These are phyloP conservation scores for Cybosia mesomella DNA, from an alignment of 2,888 invertebrate genomes.

Conservation along the genomic window DNA sequence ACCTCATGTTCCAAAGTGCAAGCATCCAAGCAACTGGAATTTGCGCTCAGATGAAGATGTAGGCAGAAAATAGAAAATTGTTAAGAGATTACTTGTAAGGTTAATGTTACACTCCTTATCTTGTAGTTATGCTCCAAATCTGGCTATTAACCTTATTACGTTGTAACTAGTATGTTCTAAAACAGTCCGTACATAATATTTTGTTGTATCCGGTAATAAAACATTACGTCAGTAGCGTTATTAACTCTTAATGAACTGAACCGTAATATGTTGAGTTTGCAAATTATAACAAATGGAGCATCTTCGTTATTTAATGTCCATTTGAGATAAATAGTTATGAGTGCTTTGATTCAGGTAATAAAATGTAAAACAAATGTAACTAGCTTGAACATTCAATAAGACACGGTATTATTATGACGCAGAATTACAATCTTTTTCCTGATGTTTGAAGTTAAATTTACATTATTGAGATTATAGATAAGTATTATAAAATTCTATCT, in stretches of 20 bases:
- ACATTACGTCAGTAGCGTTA: conserved; percentile 43
- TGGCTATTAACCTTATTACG: conserved; percentile 47
- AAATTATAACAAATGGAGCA: conserved; percentile 22
- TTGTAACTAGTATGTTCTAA: conserved; percentile 18
- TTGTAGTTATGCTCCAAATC: conserved; percentile 13
- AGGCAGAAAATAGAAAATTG: background rate
- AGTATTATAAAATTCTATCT: too few species aligned
- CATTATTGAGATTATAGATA: background rate
- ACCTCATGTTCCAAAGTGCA: too few species aligned
- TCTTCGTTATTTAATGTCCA: conserved; percentile 27
- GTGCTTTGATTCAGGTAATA: background rate
- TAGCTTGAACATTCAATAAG: background rate
- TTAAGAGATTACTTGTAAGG: background rate
- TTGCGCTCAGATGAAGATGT: background rate
- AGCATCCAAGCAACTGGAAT: background rate
- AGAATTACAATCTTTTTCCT: background rate
- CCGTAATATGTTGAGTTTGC: conserved; percentile 25
- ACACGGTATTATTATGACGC: background rate
- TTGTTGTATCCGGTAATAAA: conserved; percentile 46
- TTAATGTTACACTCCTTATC: conserved; percentile 10
- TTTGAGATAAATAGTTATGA: background rate
- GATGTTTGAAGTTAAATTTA: background rate
- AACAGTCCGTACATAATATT: conserved; percentile 33
- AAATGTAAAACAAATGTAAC: background rate
- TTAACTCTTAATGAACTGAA: conserved; percentile 34